Percentiles rank a stretch among this genome's conserved stretches.
These are phyloP conservation scores for Lophotriccus pileatus DNA, from an alignment of 2,797 vertebrate genomes.

Conservation along the genomic window DNA sequence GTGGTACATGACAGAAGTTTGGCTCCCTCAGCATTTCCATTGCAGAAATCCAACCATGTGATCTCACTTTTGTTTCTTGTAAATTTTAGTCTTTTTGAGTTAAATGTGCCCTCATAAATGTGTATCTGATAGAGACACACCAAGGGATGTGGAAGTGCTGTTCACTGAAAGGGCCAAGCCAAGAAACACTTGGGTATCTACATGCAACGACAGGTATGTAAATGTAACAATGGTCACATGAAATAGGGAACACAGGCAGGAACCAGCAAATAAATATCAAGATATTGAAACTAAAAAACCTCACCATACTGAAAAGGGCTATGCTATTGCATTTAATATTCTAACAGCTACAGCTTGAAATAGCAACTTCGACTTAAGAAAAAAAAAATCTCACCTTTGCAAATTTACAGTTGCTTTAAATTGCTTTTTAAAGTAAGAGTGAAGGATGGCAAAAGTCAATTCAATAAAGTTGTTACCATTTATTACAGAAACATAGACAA, in stretches of 20 bases:
- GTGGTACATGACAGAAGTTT: neutral
- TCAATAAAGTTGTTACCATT: neutral
- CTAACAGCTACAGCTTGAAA: neutral
- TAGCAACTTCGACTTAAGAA: neutral
- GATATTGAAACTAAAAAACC: neutral
- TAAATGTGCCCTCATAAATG: neutral
- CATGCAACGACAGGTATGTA: neutral
- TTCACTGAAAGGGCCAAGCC: neutral
- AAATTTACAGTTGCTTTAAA: neutral
- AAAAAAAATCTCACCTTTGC: neutral
- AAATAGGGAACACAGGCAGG: neutral
- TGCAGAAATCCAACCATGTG: rapidly evolving
- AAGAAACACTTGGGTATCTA: neutral
- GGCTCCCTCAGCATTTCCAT: rapidly evolving
- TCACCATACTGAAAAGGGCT: neutral
- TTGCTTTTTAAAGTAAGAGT: neutral
- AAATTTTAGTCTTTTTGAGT: neutral
- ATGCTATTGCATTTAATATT: neutral
- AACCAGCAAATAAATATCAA: neutral
- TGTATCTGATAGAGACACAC: neutral
- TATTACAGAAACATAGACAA: neutral
- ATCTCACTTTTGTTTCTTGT: neutral
- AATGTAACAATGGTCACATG: neutral
- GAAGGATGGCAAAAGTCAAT: neutral
- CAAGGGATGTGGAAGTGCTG: neutral